Evolutionary conservation across 2,888 invertebrate genomes (phyloP).

Genomic region (Cyaniris semiargus): DNA sequence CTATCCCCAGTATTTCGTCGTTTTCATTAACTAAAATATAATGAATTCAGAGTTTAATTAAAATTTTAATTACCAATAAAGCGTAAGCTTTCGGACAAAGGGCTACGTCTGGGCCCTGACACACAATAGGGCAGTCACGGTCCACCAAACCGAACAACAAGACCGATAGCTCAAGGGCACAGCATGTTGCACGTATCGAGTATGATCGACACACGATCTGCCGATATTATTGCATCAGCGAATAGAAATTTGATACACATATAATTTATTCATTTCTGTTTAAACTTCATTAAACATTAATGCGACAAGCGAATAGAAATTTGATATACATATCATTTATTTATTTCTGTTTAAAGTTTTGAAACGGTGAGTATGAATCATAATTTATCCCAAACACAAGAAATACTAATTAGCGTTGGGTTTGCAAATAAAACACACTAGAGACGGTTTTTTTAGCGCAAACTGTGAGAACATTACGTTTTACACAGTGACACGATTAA

Average conservation of each 20-base stretch:
- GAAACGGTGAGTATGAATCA: background rate
- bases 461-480: background rate
- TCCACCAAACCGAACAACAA: conserved; percentile 36
- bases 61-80: background rate
- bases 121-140: conserved; percentile 36
- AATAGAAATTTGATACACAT: background rate
- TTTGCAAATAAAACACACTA: background rate
- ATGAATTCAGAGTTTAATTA: background rate
- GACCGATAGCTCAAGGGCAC: conserved; percentile 32
- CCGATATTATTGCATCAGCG: background rate
- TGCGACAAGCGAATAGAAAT: background rate
- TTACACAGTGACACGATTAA: conserved; percentile 30
- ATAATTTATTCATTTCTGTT: background rate
- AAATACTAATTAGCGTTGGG: background rate
- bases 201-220: conserved; percentile 26
- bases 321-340: background rate
- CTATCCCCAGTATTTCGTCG: background rate
- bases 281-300: background rate
- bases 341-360: background rate
- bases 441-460: background rate
- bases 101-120: conserved; percentile 32
- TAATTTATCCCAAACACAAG: background rate
- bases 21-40: background rate
- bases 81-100: conserved; percentile 26
- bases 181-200: background rate